Base-by-base conservation (phyloP, 2,113 vertebrate genomes). In the Panurus biarmicus region DNA sequence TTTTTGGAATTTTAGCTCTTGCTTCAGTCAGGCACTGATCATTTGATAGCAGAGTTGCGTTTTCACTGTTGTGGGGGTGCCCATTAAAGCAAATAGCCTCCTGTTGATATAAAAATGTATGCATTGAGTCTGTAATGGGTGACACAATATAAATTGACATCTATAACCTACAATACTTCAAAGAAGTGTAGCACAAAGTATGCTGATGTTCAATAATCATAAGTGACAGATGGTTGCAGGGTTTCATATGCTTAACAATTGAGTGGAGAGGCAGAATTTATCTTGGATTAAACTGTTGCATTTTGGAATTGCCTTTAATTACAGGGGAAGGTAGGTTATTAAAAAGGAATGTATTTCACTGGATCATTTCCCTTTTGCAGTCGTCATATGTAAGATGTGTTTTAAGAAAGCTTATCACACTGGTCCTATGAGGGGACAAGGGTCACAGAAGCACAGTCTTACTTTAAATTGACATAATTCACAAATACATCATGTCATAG, bases 261-360 rank as follows among this genome's bases (percentile, higher is more conserved):
- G 50, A 92, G 73, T 61, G 21, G 61, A 89, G 66, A 85, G 38
- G 82, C 56, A 76, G 26, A 20, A 79, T 79, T 82, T 87, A 58
- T 50, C 53, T 85, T 72, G 17, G 67, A 62, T 48, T 75, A 58
- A 85, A 74, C 18, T 48, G 38, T 11, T 90, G 53, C 54, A 40
- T 88, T 91, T 88, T 90, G 69, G 60, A 85, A 83, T 74, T 84
- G 35, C 18, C 25, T 64, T 76, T 75, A 87, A 89, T 94, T 94
- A 72, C 25, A 42, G 36, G 25, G 44, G 66, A 69, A 86, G 35
- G 40, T 50, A 82, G 40, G 50, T 65, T 65, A 79, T 65, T 79
- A 50, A 83, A 91, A 67, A 76, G 13, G 19, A 79, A 57, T 65
- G 12, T 16, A 40, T 76, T 82, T 90, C 5, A 2, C 26, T 28